Conservation (phyloP, 2,113 vertebrate species). For the Lamprologus speciosus region DNA sequence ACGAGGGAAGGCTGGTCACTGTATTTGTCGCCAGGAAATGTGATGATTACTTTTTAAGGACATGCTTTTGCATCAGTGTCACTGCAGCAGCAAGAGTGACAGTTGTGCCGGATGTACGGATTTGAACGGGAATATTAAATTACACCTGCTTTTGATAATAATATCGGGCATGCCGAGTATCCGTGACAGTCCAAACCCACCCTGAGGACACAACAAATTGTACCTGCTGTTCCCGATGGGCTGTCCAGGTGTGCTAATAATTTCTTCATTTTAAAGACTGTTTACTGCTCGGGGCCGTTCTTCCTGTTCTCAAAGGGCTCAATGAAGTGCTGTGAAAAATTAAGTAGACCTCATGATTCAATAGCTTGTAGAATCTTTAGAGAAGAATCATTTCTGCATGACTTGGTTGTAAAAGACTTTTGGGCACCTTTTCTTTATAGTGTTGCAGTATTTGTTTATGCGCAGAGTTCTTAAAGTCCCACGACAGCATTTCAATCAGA, state of each 20-base stretch:
- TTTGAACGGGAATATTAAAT: neutral
- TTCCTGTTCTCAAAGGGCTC: neutral
- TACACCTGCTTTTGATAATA: neutral
- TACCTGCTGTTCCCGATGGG: neutral
- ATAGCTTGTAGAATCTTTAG: neutral
- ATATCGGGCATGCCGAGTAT: rapidly evolving
- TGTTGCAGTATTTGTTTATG: neutral
- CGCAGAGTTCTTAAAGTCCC: neutral
- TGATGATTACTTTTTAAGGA: neutral
- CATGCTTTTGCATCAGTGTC: neutral
- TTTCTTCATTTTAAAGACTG: neutral
- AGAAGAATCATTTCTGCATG: neutral
- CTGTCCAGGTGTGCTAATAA: neutral
- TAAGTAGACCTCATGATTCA: neutral
- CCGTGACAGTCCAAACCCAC: neutral
- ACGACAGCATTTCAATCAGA: neutral
- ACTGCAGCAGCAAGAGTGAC: neutral
- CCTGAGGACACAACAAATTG: neutral
- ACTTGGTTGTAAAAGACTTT: neutral
- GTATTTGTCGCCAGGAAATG: neutral
- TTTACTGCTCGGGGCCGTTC: neutral
- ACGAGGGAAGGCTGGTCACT: rapidly evolving
- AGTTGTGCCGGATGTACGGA: neutral
- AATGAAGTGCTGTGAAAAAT: neutral
- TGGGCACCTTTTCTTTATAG: neutral